These are phyloP conservation scores for Scalopus aquaticus DNA, from an alignment of 2,113 vertebrate genomes.

Conservation along the genomic window DNA sequence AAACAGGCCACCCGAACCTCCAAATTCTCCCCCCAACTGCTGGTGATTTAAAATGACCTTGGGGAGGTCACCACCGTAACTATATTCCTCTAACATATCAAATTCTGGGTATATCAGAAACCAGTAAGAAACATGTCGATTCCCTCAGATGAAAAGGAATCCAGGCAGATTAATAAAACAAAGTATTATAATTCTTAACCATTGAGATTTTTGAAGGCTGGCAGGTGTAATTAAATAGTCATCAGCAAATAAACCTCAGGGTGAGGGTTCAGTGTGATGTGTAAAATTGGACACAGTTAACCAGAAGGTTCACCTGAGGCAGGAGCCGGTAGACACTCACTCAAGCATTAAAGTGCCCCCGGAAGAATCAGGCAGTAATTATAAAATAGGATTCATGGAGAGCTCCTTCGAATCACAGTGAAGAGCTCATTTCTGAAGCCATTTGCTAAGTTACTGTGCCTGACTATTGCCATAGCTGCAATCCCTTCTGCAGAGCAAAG, in stretches of 20 bases:
- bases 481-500: neutral
- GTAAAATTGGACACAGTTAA: neutral
- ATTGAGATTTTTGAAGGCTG: constrained; percentile 20
- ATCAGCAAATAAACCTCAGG: neutral
- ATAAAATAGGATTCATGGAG: constrained; percentile 37
- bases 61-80: neutral
- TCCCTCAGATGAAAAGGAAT: constrained; percentile 32
- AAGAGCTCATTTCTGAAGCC: constrained; percentile 63
- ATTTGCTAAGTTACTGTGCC: constrained; percentile 52
- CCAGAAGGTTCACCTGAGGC: constrained; percentile 30
- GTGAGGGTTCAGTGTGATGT: neutral
- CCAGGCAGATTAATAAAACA: constrained; percentile 28
- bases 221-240: constrained; percentile 45
- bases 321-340: neutral
- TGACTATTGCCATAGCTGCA: neutral
- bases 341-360: constrained; percentile 20
- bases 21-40: neutral
- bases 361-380: constrained; percentile 42
- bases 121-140: constrained; percentile 27
- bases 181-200: constrained; percentile 18
- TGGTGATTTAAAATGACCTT: neutral
- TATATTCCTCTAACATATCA: neutral
- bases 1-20: neutral
- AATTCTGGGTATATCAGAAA: constrained; percentile 4
- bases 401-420: neutral